Evolutionary conservation across 1,140 invertebrate species (phyloP), one percentile per base, ranked within the genome.

Genomic region (Tachypleus tridentatus): DNA sequence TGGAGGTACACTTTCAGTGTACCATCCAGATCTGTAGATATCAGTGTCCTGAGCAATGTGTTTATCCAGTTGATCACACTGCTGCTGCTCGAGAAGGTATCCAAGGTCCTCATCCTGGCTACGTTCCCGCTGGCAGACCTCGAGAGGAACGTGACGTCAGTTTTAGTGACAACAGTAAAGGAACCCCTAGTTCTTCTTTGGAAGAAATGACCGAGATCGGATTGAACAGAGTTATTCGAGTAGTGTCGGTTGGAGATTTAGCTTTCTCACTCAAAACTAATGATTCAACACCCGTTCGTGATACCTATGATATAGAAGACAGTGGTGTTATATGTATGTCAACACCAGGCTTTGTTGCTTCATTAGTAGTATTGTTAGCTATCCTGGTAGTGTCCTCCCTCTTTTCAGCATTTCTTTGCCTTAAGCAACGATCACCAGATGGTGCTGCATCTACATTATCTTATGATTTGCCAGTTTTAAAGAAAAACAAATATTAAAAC

Each of bases 321-420:
- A 61, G 77, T 67, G 84, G 84, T n/a, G 79, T 91, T 67, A 91
- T 95, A 62, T 95, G 91, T 76, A 93, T 95, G 89, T 93, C 91
- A 1, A 92, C 90, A 4, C 87, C 89, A 9, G 89, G 90, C 2
- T 94, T 94, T 74, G 87, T 89, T 50, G 86, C 89, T 7, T 90
- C 89, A 9, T 79, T 94, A 6, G 82, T 91, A 49, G 81, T 93
- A 8, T 80, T 94, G 5, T 78, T 93, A 49, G 85, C 83, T 56
- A 86, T 92, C 58, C 77, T 94, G 58, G 76, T 93, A 47, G 84
- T 86, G 51, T 91, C 90, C 4, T 93, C 88, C 73, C 78, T 90
- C 5, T 80, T 91, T 54, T 93, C 91, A 48, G 86, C 87, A 3
- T 87, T 92, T 68, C 80, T 94, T 3, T 72, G 69, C 53, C 57